Evolutionary conservation across 2,113 vertebrate species (phyloP).

Genomic region (Coreoperca whiteheadi): DNA sequence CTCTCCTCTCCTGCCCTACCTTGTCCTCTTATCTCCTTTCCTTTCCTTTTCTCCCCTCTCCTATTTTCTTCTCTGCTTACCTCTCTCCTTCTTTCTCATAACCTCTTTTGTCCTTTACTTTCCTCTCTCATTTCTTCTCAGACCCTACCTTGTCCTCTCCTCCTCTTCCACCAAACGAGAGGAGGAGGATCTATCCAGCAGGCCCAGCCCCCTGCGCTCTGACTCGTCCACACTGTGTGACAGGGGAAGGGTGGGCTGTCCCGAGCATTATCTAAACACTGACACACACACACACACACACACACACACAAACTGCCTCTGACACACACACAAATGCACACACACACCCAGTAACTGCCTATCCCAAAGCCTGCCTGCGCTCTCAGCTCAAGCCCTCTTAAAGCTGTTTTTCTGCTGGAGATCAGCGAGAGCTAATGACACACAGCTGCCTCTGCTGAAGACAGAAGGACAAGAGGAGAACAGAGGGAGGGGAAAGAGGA

Average conservation of each 20-base stretch:
- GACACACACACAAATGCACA: conserved; percentile 32
- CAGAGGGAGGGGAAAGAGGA: conserved; percentile 31
- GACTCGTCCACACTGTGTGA: conserved; percentile 77
- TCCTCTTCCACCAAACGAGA: conserved; percentile 30
- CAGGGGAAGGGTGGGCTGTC: conserved; percentile 81
- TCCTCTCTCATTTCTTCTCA: not conserved
- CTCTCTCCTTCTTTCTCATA: not conserved
- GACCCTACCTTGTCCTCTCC: not conserved
- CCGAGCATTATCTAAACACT: conserved; percentile 80
- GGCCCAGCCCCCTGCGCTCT: conserved; percentile 72
- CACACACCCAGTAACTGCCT: conserved; percentile 46
- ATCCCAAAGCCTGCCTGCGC: conserved; percentile 56
- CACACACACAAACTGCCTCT: conserved; percentile 41
- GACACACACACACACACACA: conserved; percentile 52
- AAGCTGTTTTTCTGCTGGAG: conserved; percentile 78
- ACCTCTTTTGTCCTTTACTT: not conserved
- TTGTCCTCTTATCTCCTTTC: not conserved
- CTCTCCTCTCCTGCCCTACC: not conserved
- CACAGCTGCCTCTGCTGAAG: conserved; percentile 71
- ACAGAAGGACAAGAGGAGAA: conserved; percentile 47
- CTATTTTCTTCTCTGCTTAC: not conserved
- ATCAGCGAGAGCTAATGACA: conserved; percentile 69
- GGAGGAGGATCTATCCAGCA: conserved; percentile 65
- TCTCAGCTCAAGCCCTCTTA: conserved; percentile 73
- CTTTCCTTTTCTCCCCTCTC: not conserved